phyloP scores from a whole-genome alignment of 2,888 invertebrate species.

The Ditylenchus weischeri region DNA sequence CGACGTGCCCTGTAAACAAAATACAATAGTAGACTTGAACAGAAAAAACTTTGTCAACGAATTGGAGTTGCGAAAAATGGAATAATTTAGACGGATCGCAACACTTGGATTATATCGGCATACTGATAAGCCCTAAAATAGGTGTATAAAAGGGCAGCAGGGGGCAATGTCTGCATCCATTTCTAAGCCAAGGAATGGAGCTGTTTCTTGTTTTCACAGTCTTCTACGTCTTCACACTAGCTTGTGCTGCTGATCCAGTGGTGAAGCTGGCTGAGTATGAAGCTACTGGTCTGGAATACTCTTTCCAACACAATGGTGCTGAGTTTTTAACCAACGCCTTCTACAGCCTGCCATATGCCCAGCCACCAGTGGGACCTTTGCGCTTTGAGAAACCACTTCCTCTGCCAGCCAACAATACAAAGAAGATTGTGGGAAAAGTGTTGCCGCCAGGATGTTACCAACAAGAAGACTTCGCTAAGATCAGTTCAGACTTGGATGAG shows the following conservation, averaged over 20 bases:
- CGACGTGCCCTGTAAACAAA: too few species aligned
- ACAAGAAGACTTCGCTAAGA: background rate
- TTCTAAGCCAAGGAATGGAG: too few species aligned
- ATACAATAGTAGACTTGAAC: too few species aligned
- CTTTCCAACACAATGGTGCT: slow-evolving; percentile 1
- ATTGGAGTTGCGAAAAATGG: too few species aligned
- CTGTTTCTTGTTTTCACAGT: too few species aligned
- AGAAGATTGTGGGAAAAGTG: slow-evolving; percentile 35
- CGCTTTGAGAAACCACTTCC: slow-evolving; percentile 33
- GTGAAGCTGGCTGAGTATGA: background rate
- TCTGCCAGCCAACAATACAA: background rate
- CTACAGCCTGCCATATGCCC: slow-evolving; percentile 44
- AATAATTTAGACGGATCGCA: too few species aligned
- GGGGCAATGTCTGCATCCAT: too few species aligned
- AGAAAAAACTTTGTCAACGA: too few species aligned
- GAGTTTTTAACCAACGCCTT: slow-evolving; percentile 22
- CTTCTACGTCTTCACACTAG: too few species aligned
- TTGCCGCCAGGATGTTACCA: slow-evolving; percentile 4
- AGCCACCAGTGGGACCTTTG: slow-evolving; percentile 43
- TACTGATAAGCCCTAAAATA: too few species aligned
- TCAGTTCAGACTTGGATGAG: background rate
- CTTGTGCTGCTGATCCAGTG: slow-evolving; percentile 8
- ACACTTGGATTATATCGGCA: too few species aligned
- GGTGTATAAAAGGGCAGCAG: too few species aligned
- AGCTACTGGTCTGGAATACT: background rate